Percentiles rank a stretch among this genome's conserved stretches.
phyloP scores from a whole-genome alignment of 2,797 vertebrate species.

The Crenichthys baileyi region DNA sequence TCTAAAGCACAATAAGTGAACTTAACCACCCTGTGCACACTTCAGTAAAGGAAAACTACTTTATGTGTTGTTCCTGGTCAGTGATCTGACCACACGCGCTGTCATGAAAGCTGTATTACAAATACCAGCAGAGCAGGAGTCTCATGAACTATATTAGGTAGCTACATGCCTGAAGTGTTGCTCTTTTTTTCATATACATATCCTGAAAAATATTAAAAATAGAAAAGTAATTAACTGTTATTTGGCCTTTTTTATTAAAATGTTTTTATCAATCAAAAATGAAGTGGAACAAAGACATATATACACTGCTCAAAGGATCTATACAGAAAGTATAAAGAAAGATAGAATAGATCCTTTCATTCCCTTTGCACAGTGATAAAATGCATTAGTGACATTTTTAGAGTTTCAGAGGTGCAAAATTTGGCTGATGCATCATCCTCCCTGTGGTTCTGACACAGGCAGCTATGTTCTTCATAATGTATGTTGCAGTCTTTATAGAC shows the following conservation, averaged over 20 bases:
- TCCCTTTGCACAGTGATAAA: slow-evolving; percentile 34
- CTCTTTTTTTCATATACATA: slow-evolving; percentile 16
- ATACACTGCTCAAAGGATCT: slow-evolving; percentile 8
- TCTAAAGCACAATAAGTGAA: slow-evolving; percentile 19
- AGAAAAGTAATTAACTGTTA: slow-evolving; percentile 15
- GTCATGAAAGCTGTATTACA: slow-evolving; percentile 39
- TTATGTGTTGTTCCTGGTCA: slow-evolving; percentile 28
- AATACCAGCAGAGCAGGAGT: slow-evolving; percentile 23
- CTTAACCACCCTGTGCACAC: slow-evolving; percentile 5
- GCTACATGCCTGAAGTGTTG: slow-evolving; percentile 33
- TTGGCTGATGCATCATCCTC: slow-evolving; percentile 15
- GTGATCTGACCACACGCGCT: slow-evolving; percentile 19
- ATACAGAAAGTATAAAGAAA: slow-evolving; percentile 25
- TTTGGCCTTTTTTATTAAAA: slow-evolving; percentile 21
- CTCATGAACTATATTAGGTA: slow-evolving; percentile 16
- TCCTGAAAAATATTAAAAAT: not conserved
- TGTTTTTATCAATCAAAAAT: slow-evolving; percentile 24
- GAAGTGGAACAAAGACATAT: slow-evolving; percentile 32
- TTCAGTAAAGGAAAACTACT: slow-evolving; percentile 18
- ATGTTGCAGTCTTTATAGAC: slow-evolving; percentile 12
- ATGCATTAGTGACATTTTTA: slow-evolving; percentile 38
- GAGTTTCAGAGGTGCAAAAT: slow-evolving; percentile 21
- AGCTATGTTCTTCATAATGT: slow-evolving; percentile 34
- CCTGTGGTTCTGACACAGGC: slow-evolving; percentile 20
- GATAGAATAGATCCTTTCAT: slow-evolving; percentile 24